Conservation (phyloP, 2,113 vertebrate species). For the Hystrix brachyura region DNA sequence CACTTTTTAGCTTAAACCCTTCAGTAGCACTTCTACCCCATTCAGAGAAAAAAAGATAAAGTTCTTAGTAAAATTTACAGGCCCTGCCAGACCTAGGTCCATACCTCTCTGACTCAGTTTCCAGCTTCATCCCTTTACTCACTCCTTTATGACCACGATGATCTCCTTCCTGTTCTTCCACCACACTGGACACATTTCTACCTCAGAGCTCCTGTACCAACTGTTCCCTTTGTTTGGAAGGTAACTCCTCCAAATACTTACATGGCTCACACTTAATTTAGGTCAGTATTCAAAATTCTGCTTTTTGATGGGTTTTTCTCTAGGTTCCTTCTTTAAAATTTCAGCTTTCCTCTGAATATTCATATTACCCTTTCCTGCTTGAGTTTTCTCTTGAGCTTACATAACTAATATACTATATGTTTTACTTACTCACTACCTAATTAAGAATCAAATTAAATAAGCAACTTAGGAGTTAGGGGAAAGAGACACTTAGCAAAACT, state of each 20-base stretch:
- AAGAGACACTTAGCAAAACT: background rate
- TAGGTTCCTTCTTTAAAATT: background rate
- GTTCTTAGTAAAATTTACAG: background rate
- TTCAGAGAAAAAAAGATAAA: background rate
- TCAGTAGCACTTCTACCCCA: background rate
- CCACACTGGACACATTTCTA: background rate
- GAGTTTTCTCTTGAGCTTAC: background rate
- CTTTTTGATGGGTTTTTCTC: background rate
- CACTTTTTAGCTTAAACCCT: background rate
- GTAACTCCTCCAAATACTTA: background rate
- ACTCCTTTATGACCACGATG: background rate
- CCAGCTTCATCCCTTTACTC: background rate
- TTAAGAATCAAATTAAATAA: slow-evolving; percentile 8
- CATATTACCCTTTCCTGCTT: background rate
- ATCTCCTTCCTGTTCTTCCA: background rate
- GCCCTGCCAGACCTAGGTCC: background rate
- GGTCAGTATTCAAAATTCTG: background rate
- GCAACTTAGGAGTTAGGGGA: background rate
- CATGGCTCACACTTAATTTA: background rate
- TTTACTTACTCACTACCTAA: background rate
- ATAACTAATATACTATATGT: background rate
- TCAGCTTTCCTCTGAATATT: background rate
- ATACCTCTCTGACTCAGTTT: background rate
- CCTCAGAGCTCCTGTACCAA: background rate
- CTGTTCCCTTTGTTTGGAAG: background rate